phyloP scores from a whole-genome alignment of 2,888 invertebrate genomes.

The Pandemis heparana region DNA sequence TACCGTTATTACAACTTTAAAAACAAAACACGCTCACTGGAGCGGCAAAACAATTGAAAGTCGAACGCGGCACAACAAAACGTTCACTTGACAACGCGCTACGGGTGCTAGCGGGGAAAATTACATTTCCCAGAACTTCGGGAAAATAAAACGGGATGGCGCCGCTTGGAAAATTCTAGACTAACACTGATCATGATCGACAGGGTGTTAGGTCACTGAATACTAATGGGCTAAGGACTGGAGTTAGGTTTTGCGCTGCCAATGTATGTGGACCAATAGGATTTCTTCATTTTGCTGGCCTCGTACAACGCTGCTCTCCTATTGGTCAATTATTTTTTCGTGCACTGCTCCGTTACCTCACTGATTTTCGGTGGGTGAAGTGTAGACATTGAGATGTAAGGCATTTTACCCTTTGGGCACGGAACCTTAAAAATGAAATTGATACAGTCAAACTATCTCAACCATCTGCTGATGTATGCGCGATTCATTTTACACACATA shows the following conservation, averaged over 20 bases:
- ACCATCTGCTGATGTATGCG: too few species aligned
- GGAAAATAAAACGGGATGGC: conserved; percentile 12
- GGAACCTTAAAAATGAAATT: too few species aligned
- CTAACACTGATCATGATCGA: conserved; percentile 15
- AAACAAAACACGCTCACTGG: conserved; percentile 2
- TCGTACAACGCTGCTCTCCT: too few species aligned
- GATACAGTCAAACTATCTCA: too few species aligned
- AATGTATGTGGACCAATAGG: background rate
- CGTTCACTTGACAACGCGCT: conserved; percentile 2
- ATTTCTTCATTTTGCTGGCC: background rate
- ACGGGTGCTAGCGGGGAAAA: conserved; percentile 4
- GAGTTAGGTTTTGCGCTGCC: background rate
- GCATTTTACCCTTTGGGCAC: too few species aligned
- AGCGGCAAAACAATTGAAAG: conserved; percentile 16
- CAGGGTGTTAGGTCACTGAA: background rate
- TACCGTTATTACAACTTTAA: background rate
- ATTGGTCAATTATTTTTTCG: too few species aligned
- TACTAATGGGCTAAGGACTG: background rate
- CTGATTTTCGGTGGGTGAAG: too few species aligned
- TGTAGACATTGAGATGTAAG: too few species aligned
- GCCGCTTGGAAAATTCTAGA: conserved; percentile 3
- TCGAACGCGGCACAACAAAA: conserved; percentile 1
- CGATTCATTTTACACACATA: too few species aligned
- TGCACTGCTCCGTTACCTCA: too few species aligned
- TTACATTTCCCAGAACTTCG: conserved; percentile 17